These are phyloP conservation scores for Aleiodes testaceus DNA, from an alignment of 2,888 invertebrate species.

Conservation along the genomic window DNA sequence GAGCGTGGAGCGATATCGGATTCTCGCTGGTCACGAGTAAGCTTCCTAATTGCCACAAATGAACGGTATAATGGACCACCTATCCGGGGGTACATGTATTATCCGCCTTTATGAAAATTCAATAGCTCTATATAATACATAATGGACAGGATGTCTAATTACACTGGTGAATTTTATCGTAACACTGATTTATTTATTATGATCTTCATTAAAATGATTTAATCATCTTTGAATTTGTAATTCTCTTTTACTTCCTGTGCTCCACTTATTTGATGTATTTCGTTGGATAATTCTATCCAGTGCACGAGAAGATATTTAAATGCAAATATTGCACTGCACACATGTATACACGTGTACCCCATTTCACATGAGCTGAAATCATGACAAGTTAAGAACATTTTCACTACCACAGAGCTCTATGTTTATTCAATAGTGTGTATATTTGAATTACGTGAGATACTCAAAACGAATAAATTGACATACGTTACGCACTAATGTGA, in stretches of 20 bases:
- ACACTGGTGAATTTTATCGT: slow-evolving; percentile 9
- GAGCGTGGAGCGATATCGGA: slow-evolving; percentile 45
- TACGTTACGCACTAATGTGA: slow-evolving; percentile 1
- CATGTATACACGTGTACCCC: neutral
- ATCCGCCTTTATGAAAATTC: slow-evolving; percentile 31
- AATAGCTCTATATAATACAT: slow-evolving; percentile 20
- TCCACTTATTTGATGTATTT: neutral
- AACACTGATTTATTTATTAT: neutral
- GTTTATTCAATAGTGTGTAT: slow-evolving; percentile 32
- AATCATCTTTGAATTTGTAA: no score
- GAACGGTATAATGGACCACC: slow-evolving; percentile 52
- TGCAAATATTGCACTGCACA: slow-evolving; percentile 30
- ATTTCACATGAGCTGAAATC: slow-evolving; percentile 8
- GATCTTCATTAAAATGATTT: no score
- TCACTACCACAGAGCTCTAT: slow-evolving; percentile 24
- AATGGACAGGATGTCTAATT: slow-evolving; percentile 12
- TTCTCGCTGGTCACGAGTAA: slow-evolving; percentile 48
- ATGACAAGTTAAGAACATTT: slow-evolving; percentile 39
- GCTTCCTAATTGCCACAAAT: slow-evolving; percentile 54
- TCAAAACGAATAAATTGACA: slow-evolving; percentile 14
- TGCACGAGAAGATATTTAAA: slow-evolving; percentile 31
- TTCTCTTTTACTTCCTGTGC: no score
- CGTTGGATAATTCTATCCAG: slow-evolving; percentile 7
- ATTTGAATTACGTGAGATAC: slow-evolving; percentile 28
- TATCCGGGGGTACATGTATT: slow-evolving; percentile 38